Percentiles rank a stretch among this genome's conserved stretches.
Conservation (phyloP, 2,888 invertebrate genomes). For the Elegia similella region DNA sequence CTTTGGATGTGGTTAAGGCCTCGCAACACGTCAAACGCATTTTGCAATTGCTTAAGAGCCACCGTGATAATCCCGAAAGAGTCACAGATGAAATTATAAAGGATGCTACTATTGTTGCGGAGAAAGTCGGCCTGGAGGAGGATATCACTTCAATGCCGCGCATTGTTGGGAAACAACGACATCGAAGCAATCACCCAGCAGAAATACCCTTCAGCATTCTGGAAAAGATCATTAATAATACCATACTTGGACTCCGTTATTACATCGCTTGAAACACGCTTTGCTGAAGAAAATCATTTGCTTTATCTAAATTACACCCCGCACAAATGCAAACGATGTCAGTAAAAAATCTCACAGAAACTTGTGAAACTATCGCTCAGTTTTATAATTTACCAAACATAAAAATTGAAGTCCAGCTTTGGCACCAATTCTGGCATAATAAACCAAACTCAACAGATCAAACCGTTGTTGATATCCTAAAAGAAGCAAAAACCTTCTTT, state of each 20-base stretch:
- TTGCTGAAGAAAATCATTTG: slow-evolving; percentile 24
- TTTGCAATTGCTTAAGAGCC: slow-evolving; percentile 24
- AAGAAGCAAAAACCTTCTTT: slow-evolving; percentile 20
- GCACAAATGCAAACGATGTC: slow-evolving; percentile 25
- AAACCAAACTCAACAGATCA: too few relatives aligned
- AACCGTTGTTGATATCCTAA: neutral
- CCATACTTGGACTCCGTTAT: slow-evolving; percentile 35
- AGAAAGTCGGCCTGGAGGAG: slow-evolving; percentile 30
- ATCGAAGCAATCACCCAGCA: slow-evolving; percentile 36
- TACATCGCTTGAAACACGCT: slow-evolving; percentile 27
- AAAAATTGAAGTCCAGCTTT: slow-evolving; percentile 19
- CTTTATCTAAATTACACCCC: slow-evolving; percentile 19
- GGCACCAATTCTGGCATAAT: too few relatives aligned
- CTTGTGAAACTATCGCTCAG: slow-evolving; percentile 21
- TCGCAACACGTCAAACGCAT: slow-evolving; percentile 26
- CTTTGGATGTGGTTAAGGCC: slow-evolving; percentile 28
- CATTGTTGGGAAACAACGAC: slow-evolving; percentile 29
- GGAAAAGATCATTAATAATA: slow-evolving; percentile 34
- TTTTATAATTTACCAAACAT: slow-evolving; percentile 14
- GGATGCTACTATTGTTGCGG: slow-evolving; percentile 30
- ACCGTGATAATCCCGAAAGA: slow-evolving; percentile 27
- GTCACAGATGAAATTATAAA: slow-evolving; percentile 28
- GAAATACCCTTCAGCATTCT: slow-evolving; percentile 28
- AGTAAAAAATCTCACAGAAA: slow-evolving; percentile 24
- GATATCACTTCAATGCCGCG: slow-evolving; percentile 26